Conservation (phyloP, 2,797 vertebrate genomes). For the Coregonus suidteri region DNA sequence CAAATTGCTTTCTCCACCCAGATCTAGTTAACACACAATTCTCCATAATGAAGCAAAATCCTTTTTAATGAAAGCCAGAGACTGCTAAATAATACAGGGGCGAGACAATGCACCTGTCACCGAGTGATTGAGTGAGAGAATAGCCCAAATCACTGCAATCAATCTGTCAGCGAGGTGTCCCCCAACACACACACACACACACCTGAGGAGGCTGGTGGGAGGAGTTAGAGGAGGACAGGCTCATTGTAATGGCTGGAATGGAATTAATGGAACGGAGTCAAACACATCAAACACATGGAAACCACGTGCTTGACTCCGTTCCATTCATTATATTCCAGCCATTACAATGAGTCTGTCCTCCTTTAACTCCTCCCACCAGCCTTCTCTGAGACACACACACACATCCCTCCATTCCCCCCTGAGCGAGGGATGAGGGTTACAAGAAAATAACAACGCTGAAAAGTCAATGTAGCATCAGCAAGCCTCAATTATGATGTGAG, state of each 20-base stretch:
- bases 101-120: constrained; percentile 29
- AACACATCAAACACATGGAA: no score
- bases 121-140: constrained; percentile 27
- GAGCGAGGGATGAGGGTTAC: background rate
- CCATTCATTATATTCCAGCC: no score
- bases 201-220: no score
- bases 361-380: no score
- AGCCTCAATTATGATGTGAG: background rate
- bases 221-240: no score
- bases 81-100: constrained; percentile 18
- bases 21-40: constrained; percentile 26
- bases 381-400: background rate
- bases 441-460: background rate
- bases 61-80: constrained; percentile 32
- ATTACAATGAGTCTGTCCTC: no score
- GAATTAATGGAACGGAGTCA: no score
- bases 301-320: no score
- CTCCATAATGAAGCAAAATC: constrained; percentile 31
- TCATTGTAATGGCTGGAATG: no score
- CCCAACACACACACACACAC: background rate
- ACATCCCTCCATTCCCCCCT: background rate
- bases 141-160: constrained; percentile 26
- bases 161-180: constrained; percentile 4
- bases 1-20: constrained; percentile 32
- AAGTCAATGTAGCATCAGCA: background rate